Percentiles rank a stretch among this genome's conserved stretches.
phyloP scores from a whole-genome alignment of 2,797 vertebrate genomes.

The Crax fasciolata region DNA sequence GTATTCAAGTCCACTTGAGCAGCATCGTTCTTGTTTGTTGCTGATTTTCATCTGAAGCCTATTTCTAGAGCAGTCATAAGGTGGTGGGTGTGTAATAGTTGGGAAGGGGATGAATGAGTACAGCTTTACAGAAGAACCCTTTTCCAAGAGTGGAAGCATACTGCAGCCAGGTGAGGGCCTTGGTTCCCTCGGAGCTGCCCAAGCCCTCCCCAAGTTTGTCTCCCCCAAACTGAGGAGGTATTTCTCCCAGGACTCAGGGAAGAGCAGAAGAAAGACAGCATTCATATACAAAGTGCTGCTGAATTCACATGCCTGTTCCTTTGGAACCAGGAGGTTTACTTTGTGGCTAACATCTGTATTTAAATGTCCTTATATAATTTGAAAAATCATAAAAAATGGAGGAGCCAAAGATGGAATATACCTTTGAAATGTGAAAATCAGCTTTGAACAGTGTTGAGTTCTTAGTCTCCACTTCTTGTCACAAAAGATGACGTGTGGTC shows the following conservation, averaged over 20 bases:
- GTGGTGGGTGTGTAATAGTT: background rate
- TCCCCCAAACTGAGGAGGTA: background rate
- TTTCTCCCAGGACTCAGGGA: background rate
- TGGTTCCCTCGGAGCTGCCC: background rate
- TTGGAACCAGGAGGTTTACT: background rate
- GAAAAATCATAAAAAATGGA: background rate
- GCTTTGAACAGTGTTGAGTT: background rate
- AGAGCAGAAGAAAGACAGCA: too few relatives aligned
- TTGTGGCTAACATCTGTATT: background rate
- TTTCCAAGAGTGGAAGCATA: background rate
- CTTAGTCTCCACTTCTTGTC: background rate
- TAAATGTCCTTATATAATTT: background rate
- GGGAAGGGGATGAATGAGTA: background rate
- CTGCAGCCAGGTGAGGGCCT: background rate
- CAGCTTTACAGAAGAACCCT: background rate
- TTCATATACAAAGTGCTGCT: background rate
- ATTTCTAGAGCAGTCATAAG: background rate
- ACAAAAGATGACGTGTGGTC: background rate
- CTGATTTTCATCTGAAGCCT: background rate
- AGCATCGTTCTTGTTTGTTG: background rate
- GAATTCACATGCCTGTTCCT: background rate
- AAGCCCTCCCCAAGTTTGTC: accelerated
- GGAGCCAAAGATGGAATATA: background rate
- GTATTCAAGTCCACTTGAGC: background rate
- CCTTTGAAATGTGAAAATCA: background rate